phyloP scores from a whole-genome alignment of 2,113 vertebrate genomes.

The Pardalotus punctatus region DNA sequence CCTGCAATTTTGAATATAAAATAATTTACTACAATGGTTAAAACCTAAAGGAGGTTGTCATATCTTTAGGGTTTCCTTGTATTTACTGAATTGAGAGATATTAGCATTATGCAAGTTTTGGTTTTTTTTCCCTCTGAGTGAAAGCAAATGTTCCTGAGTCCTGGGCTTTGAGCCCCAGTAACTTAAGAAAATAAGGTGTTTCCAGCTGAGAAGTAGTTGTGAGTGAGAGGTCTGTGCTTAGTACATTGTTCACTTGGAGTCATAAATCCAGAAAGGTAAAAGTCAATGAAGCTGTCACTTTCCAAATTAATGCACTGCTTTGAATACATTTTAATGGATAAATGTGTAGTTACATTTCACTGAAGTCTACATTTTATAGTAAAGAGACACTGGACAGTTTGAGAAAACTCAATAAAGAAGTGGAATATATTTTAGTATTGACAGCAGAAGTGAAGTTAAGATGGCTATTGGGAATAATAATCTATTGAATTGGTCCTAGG shows the following conservation, averaged over 20 bases:
- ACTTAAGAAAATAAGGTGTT: not conserved
- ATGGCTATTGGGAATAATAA: not conserved
- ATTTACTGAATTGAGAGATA: not conserved
- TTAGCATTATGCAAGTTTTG: not conserved
- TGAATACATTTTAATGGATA: not conserved
- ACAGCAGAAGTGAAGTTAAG: not conserved
- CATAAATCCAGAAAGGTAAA: not conserved
- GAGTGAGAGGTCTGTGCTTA: not conserved
- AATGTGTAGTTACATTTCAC: not conserved
- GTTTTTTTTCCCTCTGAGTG: not conserved
- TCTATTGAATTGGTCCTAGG: not conserved
- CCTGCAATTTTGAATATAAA: not conserved
- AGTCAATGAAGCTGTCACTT: not conserved
- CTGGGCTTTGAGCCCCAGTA: not conserved
- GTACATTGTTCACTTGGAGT: not conserved
- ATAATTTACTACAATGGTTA: not conserved
- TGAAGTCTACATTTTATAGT: not conserved
- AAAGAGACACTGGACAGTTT: not conserved
- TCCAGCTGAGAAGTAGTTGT: not conserved
- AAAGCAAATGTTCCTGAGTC: not conserved
- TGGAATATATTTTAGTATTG: not conserved
- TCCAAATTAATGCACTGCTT: not conserved
- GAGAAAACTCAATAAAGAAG: not conserved
- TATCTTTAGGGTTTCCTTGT: not conserved
- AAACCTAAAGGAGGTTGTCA: not conserved